phyloP scores from a whole-genome alignment of 2,113 vertebrate genomes.

The Garra rufa region DNA sequence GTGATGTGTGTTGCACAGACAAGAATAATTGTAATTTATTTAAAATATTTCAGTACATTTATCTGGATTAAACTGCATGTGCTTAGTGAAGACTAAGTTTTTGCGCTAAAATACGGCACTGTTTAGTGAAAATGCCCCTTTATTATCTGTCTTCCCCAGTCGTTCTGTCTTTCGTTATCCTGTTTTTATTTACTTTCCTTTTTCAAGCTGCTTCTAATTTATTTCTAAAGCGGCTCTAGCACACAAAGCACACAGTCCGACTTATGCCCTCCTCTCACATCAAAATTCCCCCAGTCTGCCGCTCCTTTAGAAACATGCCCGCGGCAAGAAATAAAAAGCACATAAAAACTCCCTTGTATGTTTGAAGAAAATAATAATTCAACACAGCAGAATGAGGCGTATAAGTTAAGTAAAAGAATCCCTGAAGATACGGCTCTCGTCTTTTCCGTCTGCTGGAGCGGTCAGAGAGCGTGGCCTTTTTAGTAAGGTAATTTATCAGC shows the following conservation, averaged over 20 bases:
- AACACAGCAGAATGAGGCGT: slow-evolving; percentile 23
- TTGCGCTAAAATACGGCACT: background rate
- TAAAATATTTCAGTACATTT: background rate
- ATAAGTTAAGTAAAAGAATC: slow-evolving; percentile 44
- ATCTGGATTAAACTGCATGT: slow-evolving; percentile 5
- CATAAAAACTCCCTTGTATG: slow-evolving; percentile 41
- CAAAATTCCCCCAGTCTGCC: slow-evolving; percentile 42
- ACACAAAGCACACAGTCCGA: slow-evolving; percentile 26
- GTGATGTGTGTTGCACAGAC: background rate
- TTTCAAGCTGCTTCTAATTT: slow-evolving; percentile 33
- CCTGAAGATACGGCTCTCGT: background rate
- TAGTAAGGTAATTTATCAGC: slow-evolving; percentile 38
- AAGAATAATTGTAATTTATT: background rate
- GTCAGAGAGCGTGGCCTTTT: slow-evolving; percentile 15
- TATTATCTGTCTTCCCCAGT: slow-evolving; percentile 53
- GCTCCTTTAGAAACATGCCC: slow-evolving; percentile 44
- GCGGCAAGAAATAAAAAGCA: slow-evolving; percentile 42
- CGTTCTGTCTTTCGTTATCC: slow-evolving; percentile 12
- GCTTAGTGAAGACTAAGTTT: background rate
- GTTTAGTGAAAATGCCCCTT: slow-evolving; percentile 33
- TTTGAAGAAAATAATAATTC: slow-evolving; percentile 47
- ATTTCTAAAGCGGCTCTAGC: slow-evolving; percentile 50
- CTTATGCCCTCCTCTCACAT: slow-evolving; percentile 42
- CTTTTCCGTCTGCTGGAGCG: slow-evolving; percentile 20
- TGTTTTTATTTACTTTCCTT: slow-evolving; percentile 33